Conservation (phyloP, 2,797 vertebrate species). For the Enteromius argenteus region DNA sequence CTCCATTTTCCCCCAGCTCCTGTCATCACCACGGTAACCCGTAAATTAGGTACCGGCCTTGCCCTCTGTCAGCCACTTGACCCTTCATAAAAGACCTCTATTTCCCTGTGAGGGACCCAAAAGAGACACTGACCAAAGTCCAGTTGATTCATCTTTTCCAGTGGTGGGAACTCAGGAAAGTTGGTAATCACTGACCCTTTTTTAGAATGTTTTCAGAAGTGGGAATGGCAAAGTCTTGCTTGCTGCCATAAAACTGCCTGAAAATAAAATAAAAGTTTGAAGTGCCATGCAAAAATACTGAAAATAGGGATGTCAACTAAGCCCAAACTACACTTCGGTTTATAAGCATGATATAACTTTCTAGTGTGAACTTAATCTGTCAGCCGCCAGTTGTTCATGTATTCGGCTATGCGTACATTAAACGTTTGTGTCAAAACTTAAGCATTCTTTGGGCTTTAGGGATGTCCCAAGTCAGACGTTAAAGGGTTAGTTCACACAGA, state of each 20-base stretch:
- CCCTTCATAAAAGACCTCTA: constrained; percentile 57
- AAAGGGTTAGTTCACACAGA: no score
- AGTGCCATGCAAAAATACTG: no score
- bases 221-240: not conserved
- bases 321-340: not conserved
- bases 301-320: not conserved
- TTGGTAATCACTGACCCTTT: not conserved
- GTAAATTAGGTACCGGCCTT: constrained; percentile 68
- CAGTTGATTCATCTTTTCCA: constrained; percentile 31
- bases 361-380: not conserved
- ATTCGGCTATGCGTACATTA: not conserved
- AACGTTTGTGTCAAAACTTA: not conserved
- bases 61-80: constrained; percentile 71
- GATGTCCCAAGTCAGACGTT: not conserved
- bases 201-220: constrained; percentile 14
- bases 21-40: constrained; percentile 72
- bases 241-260: not conserved
- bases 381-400: not conserved
- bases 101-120: constrained; percentile 4
- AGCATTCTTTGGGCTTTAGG: not conserved
- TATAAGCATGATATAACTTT: not conserved
- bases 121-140: constrained; percentile 33
- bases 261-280: constrained; percentile 25
- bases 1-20: constrained; percentile 74
- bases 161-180: not conserved